Base-by-base conservation (phyloP, 1,140 invertebrate genomes). In the Gryllus bimaculatus region DNA sequence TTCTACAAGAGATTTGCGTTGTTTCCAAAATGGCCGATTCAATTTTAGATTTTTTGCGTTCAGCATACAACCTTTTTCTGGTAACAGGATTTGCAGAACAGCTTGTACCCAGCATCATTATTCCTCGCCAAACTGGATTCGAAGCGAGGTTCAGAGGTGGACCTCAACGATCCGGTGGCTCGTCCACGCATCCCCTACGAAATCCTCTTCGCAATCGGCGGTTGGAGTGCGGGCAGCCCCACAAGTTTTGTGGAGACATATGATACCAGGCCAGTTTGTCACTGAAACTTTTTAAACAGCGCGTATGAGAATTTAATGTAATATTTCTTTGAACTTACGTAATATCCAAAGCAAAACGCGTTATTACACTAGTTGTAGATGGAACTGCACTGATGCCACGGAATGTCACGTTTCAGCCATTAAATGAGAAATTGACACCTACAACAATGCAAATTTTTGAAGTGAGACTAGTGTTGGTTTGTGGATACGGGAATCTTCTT, bases 201-300 rank as follows among this genome's bases (percentile, higher is more conserved):
- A 82, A 89, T 93, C 76, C 83, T 94, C 3, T 93, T 94, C 83
- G 90, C 91, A 8, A 88, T 93, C 76, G 92, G 93, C 8, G 94
- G 94, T 8, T 95, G 94, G 94, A 93, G 91, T 82, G 91, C 91
- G 7, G 92, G 92, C 15, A 91, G 91, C 80, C 93, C 93, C 4
- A 94, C 92, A 0, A 93, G 90, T 86, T 91, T 92, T 82, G 88
- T 95, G 21, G 93, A 95, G 86, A 93, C 91, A 8, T 95, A 94
- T 85, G 93, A 95, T 81, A 89, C 88, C 75, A 86, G 87, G 88
- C 88, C 82, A 78, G 74, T 75, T 12, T 21, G 54, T 18, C 10
- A 66, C 10, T 66, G 26, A 39, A 39, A 39, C 5, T 2, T 39
- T 39, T 39, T 39, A 39, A 39, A 39, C 26, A 39, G 26, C 26